Percentiles rank a stretch among this genome's conserved stretches.
phyloP scores from a whole-genome alignment of 2,113 vertebrate genomes.

The Microcebus lehilahytsara region DNA sequence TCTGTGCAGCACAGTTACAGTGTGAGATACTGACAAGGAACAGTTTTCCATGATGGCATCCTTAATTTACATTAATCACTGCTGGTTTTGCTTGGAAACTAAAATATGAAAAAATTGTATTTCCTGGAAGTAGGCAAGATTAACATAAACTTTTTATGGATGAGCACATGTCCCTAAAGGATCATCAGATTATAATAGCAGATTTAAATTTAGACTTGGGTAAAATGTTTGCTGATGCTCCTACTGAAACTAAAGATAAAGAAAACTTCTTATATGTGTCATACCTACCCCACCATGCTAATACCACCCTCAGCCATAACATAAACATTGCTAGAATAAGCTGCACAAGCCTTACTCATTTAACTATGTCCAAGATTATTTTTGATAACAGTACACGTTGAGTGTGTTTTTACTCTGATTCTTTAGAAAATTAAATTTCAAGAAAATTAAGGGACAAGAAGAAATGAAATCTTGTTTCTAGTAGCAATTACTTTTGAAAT shows the following conservation, averaged over 20 bases:
- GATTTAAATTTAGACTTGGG: background rate
- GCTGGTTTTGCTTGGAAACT: background rate
- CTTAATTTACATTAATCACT: slow-evolving; percentile 14
- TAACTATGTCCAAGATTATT: background rate
- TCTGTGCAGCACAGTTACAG: background rate
- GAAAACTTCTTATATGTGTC: background rate
- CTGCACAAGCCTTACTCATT: background rate
- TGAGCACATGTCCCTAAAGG: background rate
- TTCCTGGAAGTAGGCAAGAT: background rate
- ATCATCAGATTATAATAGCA: background rate
- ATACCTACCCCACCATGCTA: background rate
- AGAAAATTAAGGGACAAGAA: background rate
- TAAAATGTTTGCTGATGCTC: background rate
- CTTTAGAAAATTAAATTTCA: background rate
- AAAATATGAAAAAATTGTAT: background rate
- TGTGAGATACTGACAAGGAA: background rate
- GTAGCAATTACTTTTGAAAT: background rate
- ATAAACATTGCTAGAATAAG: background rate
- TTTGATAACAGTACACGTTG: background rate
- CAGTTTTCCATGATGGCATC: slow-evolving; percentile 26
- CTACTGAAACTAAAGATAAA: slow-evolving; percentile 16
- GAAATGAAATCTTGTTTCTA: background rate
- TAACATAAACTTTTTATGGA: background rate
- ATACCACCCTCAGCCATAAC: background rate
- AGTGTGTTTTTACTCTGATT: background rate